Base-by-base conservation (phyloP, 1,140 invertebrate species). In the Zaprionus nigranus region DNA sequence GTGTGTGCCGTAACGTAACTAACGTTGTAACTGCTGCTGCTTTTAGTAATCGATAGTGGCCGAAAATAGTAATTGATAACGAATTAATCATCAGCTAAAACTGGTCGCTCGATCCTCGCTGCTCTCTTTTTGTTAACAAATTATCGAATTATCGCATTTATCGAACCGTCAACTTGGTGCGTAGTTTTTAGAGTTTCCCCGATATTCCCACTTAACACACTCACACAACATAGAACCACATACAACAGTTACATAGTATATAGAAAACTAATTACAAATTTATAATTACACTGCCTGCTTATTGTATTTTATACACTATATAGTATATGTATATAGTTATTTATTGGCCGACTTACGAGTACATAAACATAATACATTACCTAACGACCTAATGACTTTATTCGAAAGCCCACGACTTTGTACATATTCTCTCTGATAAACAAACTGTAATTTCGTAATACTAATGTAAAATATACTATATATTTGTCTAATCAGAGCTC, bases 401-500 rank as follows among this genome's bases (percentile, higher is more conserved):
- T 34, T 40, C 38, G 54, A 66, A 64, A 72, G 58, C 56, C 62
- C 43, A 66, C 74, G 69, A 77, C 74, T 72, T 73, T 77, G 70
- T 73, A 67, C 49, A 77, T 73, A 73, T 58, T 38, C 51, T 17
- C 56, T 64, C n/a, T 40, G 57, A 24, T 62, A 24, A 61, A 38
- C 15, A 51, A 53, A 66, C 22, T 58, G 9, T 64, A 13, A 15
- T 51, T n/a, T 74, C 26, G 6, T 17, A 22, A 53, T 26, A 30
- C n/a, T 30, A 26, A 43, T 51, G 11, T 38, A 54, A 54, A 43
- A n/a, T 2, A 40, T 56, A 54, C 30, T 28, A 54, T 57, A 9
- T 15, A 58, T 58, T 66, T 28, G 13, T 57, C 26, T 34, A 3
- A 46, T 53, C 30, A 92, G 91, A 92, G 91, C 53, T 92, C 91